Evolutionary conservation across 2,888 invertebrate genomes (phyloP), one percentile per base, ranked within the genome.

Genomic region (Odontothrips loti): DNA sequence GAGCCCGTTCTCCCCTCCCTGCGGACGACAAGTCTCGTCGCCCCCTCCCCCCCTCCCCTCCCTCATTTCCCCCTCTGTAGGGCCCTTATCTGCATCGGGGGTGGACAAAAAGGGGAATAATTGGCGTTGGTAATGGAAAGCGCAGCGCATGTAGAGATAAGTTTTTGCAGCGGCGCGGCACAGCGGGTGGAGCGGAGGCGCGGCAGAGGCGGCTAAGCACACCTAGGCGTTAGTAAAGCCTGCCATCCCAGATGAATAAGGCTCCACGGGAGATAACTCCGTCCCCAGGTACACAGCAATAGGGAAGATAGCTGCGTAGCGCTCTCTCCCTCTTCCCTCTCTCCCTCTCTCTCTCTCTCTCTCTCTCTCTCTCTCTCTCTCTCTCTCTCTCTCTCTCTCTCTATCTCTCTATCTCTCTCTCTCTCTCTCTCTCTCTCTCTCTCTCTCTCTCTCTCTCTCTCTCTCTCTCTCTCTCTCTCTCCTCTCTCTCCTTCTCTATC

Each of bases 91-190:
- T 75, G 68, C 68, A 75, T 75, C 27, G 27, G 58, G n/a, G 68
- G 12, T 27, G 68, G 68, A 75, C 68, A 75, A 75, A 75, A 75
- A 75, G 68, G 68, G 68, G 68, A 75, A 75, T 75, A 75, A 75
- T 75, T 75, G 68, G 68, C 27, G 68, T 12, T 12, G 27, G 68
- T 75, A 75, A 75, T 75, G 68, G 68, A 75, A 75, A 75, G 27
- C 68, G 58, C 58, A 58, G 58, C 58, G 15, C 58, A 17, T 12
- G 58, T 15, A 58, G 68, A 58, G 58, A 75, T 75, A 75, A 75
- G 68, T 75, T 75, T 75, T 75, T 75, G 68, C 68, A 27, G 68
- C n/a, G 15, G 58, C 58, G 58, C 20, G 58, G 34, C 6, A 43
- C 34, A 15, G 58, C 58, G 15, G 48, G 48, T 15, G 10, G 48